Base-by-base conservation (phyloP, 2,113 vertebrate species). In the Python bivittatus region DNA sequence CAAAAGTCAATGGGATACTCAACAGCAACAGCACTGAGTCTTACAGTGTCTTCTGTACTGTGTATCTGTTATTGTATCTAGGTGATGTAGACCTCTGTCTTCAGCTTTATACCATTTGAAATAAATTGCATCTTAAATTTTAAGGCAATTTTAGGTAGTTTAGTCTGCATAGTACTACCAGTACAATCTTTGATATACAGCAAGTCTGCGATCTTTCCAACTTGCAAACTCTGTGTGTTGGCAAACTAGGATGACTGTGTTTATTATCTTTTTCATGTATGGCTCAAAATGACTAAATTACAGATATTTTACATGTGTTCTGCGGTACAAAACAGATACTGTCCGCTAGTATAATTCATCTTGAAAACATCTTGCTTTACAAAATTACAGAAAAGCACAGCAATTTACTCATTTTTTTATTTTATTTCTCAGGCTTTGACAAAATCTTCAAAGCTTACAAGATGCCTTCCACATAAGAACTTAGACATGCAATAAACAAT, bases 371-470 rank as follows among this genome's bases (percentile, higher is more conserved):
- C 97, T 94, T 97, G 97, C 97, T 98, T 97, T 97, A 97, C 94
- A 97, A 98, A 99, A 99, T 99, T 98, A 99, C 96, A 98, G 98
- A 99, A 99, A 99, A 99, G 97, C 98, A 98, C 97, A 94, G 98
- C 98, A 98, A 99, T 99, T 99, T 99, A 95, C 97, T 97, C 95
- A 97, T 93, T 98, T 98, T 97, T 98, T 97, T 90, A 91, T 87
- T 92, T 92, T 96, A 97, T 98, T 98, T 98, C 94, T 96, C 96
- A 96, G 97, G 97, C 96, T 98, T 96, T 97, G 95, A 93, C 91
- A 96, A 97, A 98, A 97, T 99, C 98, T 99, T 99, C 99, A 99
- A 99, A 99, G 98, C 97, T 97, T 53, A 96, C 96, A 98, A 98
- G 97, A 99, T 98, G 96, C 95, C 97, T 98, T 97, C 96, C 96